Evolutionary conservation across 2,113 vertebrate genomes (phyloP).

Genomic region (Furnarius figulus): DNA sequence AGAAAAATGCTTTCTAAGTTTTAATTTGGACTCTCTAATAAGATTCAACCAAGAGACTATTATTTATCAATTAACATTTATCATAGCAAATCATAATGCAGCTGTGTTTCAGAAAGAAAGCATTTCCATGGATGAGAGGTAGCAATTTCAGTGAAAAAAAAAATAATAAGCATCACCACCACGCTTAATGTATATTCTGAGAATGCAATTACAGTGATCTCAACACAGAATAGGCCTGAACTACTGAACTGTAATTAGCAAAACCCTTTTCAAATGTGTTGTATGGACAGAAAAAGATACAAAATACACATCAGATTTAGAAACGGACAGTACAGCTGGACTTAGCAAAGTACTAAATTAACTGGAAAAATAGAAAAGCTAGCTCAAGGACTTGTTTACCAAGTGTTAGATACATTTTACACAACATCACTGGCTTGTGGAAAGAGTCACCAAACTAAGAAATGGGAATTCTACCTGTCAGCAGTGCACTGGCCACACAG

Average conservation of each 20-base stretch:
- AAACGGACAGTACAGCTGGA: neutral
- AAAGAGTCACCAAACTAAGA: neutral
- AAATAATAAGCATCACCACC: conserved; percentile 39
- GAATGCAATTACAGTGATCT: conserved; percentile 45
- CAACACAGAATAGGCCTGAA: conserved; percentile 40
- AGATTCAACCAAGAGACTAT: conserved; percentile 38
- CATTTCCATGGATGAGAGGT: conserved; percentile 49
- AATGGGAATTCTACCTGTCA: neutral
- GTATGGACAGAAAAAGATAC: neutral
- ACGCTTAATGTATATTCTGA: conserved; percentile 11
- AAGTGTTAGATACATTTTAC: neutral
- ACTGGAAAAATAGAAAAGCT: neutral
- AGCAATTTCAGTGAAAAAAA: conserved; percentile 58
- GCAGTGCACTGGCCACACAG: neutral
- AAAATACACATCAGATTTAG: neutral
- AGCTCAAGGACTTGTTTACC: neutral
- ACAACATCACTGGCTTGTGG: neutral
- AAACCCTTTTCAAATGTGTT: conserved; percentile 7
- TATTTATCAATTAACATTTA: conserved; percentile 71
- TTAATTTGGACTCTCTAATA: conserved; percentile 33
- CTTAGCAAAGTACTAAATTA: neutral
- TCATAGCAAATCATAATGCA: conserved; percentile 65
- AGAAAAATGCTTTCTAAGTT: neutral
- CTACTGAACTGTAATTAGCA: conserved; percentile 42
- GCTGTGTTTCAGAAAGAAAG: conserved; percentile 51